Conservation (phyloP, 2,797 vertebrate species). For the Erethizon dorsatum region DNA sequence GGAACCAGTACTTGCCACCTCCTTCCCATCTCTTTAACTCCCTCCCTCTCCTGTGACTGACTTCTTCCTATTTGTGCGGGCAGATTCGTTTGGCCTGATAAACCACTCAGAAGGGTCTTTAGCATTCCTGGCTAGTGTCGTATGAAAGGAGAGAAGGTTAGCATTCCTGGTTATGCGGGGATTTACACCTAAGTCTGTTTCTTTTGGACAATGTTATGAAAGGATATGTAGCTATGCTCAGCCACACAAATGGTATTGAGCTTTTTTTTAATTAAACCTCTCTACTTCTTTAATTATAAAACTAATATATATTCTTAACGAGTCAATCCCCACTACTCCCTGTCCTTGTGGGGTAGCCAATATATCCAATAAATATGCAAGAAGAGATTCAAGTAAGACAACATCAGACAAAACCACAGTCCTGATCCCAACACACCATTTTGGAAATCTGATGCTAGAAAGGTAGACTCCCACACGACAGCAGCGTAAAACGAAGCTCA, state of each 20-base stretch:
- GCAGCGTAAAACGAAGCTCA: neutral
- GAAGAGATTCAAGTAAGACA: neutral
- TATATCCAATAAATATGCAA: neutral
- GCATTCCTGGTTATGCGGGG: neutral
- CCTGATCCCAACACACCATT: neutral
- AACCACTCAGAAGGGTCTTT: neutral
- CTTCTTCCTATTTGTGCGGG: neutral
- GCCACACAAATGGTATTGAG: neutral
- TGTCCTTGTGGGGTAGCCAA: neutral
- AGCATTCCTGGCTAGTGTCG: neutral
- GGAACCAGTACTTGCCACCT: too few relatives aligned
- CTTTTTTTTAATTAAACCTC: neutral
- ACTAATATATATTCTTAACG: neutral
- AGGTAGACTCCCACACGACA: neutral
- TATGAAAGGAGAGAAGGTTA: too few relatives aligned
- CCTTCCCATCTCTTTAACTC: neutral
- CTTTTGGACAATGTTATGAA: neutral
- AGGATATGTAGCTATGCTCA: neutral
- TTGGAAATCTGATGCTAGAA: neutral
- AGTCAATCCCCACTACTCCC: neutral
- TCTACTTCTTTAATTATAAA: conserved; percentile 47
- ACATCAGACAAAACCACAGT: neutral
- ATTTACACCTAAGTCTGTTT: conserved; percentile 10
- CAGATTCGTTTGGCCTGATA: neutral
- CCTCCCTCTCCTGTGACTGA: neutral